These are phyloP conservation scores for Diadegma fenestrale DNA, from an alignment of 2,888 invertebrate species.

Conservation along the genomic window DNA sequence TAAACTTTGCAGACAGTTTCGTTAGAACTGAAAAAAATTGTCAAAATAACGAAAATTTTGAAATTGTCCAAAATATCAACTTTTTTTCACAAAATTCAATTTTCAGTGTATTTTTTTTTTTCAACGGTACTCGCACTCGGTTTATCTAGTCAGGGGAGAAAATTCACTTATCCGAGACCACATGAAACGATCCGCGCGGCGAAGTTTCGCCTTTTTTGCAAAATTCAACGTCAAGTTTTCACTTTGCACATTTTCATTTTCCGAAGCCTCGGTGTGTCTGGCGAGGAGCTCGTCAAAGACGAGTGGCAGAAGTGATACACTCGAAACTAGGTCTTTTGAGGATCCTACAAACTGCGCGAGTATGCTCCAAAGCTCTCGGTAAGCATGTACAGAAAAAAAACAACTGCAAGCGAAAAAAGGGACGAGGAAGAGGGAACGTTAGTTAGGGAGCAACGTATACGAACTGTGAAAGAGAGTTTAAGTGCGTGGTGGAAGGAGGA, in stretches of 20 bases:
- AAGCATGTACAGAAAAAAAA: background rate
- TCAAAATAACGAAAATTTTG: too few relatives aligned
- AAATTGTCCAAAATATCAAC: too few relatives aligned
- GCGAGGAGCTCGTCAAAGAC: background rate
- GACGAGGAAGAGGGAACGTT: background rate
- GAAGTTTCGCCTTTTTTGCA: too few relatives aligned
- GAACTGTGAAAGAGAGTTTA: constrained; percentile 11
- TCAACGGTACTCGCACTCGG: too few relatives aligned
- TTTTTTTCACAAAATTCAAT: too few relatives aligned
- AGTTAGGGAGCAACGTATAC: constrained; percentile 16
- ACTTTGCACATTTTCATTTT: background rate
- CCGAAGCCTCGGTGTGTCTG: background rate
- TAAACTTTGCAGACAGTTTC: too few relatives aligned
- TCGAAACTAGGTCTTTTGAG: constrained; percentile 28
- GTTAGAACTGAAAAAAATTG: too few relatives aligned
- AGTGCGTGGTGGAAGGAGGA: background rate
- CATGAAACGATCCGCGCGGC: background rate
- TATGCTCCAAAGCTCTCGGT: constrained; percentile 4
- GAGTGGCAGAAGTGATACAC: background rate
- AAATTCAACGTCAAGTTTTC: background rate
- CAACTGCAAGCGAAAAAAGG: background rate
- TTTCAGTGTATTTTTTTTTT: too few relatives aligned
- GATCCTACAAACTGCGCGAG: constrained; percentile 20
- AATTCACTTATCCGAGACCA: background rate
- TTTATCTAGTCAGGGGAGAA: too few relatives aligned